These are phyloP conservation scores for Chroicocephalus ridibundus DNA, from an alignment of 2,113 vertebrate species.

Conservation along the genomic window DNA sequence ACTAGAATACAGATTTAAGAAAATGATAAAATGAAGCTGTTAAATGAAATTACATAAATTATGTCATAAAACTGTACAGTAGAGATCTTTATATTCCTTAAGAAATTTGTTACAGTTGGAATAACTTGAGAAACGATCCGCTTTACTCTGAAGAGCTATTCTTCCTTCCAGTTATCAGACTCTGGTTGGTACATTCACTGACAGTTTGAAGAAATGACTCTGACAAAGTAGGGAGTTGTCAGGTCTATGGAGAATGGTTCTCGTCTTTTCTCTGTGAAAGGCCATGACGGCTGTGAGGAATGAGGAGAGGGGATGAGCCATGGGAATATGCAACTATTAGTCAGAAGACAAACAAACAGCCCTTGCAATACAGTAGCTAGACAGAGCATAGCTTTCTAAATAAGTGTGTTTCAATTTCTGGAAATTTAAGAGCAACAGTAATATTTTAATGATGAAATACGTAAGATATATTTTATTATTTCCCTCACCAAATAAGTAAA, in stretches of 20 bases:
- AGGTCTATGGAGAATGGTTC: neutral
- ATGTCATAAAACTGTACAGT: neutral
- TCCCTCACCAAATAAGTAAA: neutral
- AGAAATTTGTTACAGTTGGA: neutral
- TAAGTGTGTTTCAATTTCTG: neutral
- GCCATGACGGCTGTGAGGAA: neutral
- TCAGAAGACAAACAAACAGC: neutral
- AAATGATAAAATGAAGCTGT: neutral
- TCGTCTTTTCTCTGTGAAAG: neutral
- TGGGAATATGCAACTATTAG: neutral
- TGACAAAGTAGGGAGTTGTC: slow-evolving; percentile 7
- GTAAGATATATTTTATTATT: neutral
- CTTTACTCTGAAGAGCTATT: neutral
- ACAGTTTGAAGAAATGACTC: neutral
- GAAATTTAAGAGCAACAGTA: neutral
- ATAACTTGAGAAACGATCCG: neutral
- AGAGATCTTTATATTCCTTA: neutral
- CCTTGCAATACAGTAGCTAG: neutral
- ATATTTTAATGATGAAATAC: neutral
- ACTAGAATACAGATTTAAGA: neutral
- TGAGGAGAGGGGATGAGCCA: neutral
- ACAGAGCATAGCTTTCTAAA: neutral
- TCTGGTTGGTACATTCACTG: neutral
- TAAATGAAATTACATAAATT: neutral
- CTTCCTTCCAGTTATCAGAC: neutral